Conservation (phyloP, 1,140 invertebrate species). For the Trypoxylus dichotomus region DNA sequence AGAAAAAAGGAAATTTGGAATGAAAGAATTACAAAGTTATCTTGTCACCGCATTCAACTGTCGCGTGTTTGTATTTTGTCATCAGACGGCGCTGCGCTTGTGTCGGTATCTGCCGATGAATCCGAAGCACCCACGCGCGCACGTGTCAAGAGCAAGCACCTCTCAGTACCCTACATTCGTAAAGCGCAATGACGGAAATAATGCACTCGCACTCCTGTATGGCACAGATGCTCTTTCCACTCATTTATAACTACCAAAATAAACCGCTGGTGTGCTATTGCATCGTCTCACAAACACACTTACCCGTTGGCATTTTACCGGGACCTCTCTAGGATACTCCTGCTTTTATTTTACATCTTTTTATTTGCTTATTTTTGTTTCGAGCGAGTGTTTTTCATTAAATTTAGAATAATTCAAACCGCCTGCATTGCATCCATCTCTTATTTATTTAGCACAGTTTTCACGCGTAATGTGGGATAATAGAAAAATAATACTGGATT, state of each 20-base stretch:
- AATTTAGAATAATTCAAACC: not conserved
- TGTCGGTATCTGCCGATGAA: conserved; percentile 10
- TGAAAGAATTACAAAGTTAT: not conserved
- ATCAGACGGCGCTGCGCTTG: not conserved
- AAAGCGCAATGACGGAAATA: conserved; percentile 35
- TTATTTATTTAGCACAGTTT: not conserved
- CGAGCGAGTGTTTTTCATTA: not conserved
- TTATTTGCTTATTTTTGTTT: not conserved
- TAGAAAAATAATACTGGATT: not conserved
- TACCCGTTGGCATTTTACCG: conserved; percentile 5
- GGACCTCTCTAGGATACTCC: not conserved
- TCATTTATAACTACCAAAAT: conserved; percentile 20
- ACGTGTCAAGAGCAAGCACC: conserved; percentile 35
- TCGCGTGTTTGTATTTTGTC: conserved; percentile 4
- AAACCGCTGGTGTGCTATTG: conserved; percentile 12
- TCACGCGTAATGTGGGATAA: not conserved
- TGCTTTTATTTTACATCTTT: conserved; percentile 4
- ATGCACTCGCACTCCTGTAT: conserved; percentile 28
- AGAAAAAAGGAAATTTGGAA: not conserved
- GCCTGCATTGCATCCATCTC: not conserved
- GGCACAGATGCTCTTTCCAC: conserved; percentile 18
- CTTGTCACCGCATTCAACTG: not conserved
- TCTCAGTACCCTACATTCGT: conserved; percentile 30
- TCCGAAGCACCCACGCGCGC: conserved; percentile 31
- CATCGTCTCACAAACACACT: conserved; percentile 18